phyloP scores from a whole-genome alignment of 2,113 vertebrate species.

The Bucco capensis region DNA sequence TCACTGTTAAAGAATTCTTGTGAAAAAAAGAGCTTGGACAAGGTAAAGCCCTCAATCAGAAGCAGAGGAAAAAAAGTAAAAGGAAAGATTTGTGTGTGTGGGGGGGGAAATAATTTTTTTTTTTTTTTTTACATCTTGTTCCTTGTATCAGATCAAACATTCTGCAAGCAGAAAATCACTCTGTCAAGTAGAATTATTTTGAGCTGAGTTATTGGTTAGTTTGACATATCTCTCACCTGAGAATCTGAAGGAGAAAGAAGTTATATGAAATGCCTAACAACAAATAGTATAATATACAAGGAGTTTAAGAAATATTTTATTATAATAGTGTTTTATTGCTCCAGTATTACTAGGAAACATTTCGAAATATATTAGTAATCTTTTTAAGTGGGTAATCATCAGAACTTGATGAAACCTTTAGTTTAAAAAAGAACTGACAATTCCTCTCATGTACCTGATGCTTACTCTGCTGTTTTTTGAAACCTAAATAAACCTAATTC shows the following conservation, averaged over 20 bases:
- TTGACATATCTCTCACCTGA: not conserved
- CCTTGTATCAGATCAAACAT: not conserved
- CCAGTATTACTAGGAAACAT: not conserved
- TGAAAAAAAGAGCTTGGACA: not conserved
- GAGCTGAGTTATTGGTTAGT: not conserved
- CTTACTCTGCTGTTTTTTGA: not conserved
- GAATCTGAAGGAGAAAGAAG: not conserved
- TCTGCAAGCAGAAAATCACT: not conserved
- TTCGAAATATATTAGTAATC: not conserved
- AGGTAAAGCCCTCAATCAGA: not conserved
- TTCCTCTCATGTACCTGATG: not conserved
- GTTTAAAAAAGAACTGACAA: not conserved
- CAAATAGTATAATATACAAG: not conserved
- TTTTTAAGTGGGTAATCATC: not conserved
- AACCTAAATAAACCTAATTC: not conserved
- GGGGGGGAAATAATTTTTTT: too few relatives aligned
- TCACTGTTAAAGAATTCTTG: not conserved
- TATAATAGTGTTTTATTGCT: not conserved
- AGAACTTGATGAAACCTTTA: not conserved
- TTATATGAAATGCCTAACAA: not conserved
- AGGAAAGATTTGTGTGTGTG: too few relatives aligned
- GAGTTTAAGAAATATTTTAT: not conserved
- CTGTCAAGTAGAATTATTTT: not conserved
- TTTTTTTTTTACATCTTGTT: not conserved
- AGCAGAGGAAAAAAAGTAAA: not conserved